Percentiles rank a stretch among this genome's conserved stretches.
Conservation (phyloP, 2,888 invertebrate genomes). For the Cataglyphis livida region DNA sequence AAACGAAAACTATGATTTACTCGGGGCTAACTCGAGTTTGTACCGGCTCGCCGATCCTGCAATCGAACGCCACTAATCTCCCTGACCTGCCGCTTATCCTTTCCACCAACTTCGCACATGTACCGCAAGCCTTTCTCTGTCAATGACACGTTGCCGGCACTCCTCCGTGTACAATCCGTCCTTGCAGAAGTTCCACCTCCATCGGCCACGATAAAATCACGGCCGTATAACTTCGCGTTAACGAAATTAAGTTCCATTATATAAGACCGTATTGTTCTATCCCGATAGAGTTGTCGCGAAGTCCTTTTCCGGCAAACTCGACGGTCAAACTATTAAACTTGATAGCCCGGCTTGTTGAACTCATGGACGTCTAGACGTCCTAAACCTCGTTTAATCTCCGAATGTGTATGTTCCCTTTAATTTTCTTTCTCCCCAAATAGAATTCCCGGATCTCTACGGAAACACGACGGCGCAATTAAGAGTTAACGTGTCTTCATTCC, state of each 20-base stretch:
- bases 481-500: constrained; percentile 23
- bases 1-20: constrained; percentile 72
- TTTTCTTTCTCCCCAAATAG: constrained; percentile 48
- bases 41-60: constrained; percentile 69
- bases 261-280: constrained; percentile 20
- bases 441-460: constrained; percentile 29
- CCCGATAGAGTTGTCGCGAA: neutral
- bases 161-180: constrained; percentile 23
- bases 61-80: constrained; percentile 72
- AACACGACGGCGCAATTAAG: constrained; percentile 34
- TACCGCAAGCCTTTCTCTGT: constrained; percentile 29
- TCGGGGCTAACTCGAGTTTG: constrained; percentile 69
- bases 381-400: constrained; percentile 30
- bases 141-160: constrained; percentile 17
- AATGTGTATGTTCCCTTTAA: constrained; percentile 34
- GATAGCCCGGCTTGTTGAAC: constrained; percentile 37
- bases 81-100: constrained; percentile 56
- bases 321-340: constrained; percentile 25
- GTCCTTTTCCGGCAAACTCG: constrained; percentile 5
- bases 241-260: constrained; percentile 19
- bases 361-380: constrained; percentile 17
- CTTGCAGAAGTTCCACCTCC: neutral
- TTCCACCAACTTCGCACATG: constrained; percentile 49
- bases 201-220: neutral
- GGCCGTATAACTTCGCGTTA: constrained; percentile 16